phyloP scores from a whole-genome alignment of 2,113 vertebrate species.

The Hyperopisus bebe region DNA sequence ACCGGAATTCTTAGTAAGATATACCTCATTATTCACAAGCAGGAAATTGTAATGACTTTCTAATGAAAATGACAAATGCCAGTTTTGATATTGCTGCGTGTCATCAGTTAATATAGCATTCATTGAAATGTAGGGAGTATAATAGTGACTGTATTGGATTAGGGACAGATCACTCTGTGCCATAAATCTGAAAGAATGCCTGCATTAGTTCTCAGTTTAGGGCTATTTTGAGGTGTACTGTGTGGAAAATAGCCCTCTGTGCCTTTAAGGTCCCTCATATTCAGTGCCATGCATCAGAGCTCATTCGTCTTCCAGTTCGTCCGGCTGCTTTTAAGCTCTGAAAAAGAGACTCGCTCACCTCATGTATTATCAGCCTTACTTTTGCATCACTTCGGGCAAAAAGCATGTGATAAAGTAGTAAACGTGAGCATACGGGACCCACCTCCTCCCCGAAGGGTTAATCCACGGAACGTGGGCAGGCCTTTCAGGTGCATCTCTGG shows the following conservation, averaged over 20 bases:
- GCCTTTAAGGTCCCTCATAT: background rate
- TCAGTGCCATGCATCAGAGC: background rate
- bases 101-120: background rate
- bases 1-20: background rate
- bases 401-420: background rate
- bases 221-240: background rate
- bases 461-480: constrained; percentile 48
- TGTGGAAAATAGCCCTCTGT: background rate
- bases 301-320: background rate
- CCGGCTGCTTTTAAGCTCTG: background rate
- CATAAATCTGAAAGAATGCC: background rate
- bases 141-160: background rate
- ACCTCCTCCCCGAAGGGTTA: constrained; percentile 45
- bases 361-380: background rate
- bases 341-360: background rate
- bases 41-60: background rate
- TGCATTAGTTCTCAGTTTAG: background rate
- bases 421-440: constrained; percentile 24
- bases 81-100: background rate
- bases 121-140: background rate
- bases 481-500: constrained; percentile 50
- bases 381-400: background rate
- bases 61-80: background rate
- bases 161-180: background rate
- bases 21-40: background rate